Percentiles rank a stretch among this genome's conserved stretches.
phyloP scores from a whole-genome alignment of 2,888 invertebrate species.

The Apamea epomidion region DNA sequence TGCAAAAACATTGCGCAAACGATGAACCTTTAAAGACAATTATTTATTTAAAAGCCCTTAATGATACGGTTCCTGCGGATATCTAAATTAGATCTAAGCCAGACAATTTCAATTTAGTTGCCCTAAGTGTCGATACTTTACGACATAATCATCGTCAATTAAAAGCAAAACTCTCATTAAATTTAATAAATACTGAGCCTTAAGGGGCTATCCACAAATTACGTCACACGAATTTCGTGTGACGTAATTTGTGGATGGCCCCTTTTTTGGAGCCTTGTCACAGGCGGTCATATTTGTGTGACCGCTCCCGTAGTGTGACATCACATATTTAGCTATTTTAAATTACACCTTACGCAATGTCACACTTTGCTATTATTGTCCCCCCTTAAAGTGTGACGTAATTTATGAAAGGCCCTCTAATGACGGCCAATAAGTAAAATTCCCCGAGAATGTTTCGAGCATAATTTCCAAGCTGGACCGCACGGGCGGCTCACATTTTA shows the following conservation, averaged over 20 bases:
- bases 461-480: conserved; percentile 74
- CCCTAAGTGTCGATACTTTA: conserved; percentile 42
- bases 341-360: neutral
- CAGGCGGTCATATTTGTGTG: neutral
- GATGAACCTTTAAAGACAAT: neutral
- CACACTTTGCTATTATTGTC: neutral
- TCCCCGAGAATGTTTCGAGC: conserved; percentile 73
- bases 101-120: conserved; percentile 20
- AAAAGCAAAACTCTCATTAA: conserved; percentile 60
- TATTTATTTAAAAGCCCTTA: conserved; percentile 48
- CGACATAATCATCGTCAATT: conserved; percentile 54
- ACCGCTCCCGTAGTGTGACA: neutral
- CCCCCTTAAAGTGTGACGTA: neutral
- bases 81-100: conserved; percentile 44
- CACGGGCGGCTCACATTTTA: conserved; percentile 79
- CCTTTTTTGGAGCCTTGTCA: neutral
- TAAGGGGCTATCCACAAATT: neutral
- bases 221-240: neutral
- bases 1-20: conserved; percentile 13
- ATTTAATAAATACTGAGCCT: conserved; percentile 72
- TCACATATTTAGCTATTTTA: neutral
- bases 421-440: conserved; percentile 77
- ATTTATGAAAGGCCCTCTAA: conserved; percentile 56
- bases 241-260: too few species aligned
- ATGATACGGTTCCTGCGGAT: conserved; percentile 17